phyloP scores from a whole-genome alignment of 2,888 invertebrate genomes.

The Leptopilina myrica region DNA sequence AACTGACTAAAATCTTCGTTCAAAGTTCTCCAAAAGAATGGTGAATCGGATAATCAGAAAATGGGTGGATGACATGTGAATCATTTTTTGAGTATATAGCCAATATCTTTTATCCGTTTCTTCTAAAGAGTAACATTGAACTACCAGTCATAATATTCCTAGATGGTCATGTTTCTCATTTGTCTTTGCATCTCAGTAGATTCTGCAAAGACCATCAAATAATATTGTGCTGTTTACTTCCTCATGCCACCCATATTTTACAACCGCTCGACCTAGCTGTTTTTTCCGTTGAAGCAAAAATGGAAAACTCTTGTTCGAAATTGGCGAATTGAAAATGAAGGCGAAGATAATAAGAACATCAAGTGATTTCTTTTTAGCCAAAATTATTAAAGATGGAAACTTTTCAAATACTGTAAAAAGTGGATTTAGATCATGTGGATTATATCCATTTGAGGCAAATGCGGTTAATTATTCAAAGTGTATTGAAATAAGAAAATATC shows the following conservation, averaged over 20 bases:
- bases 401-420: slow-evolving; percentile 47
- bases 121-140: slow-evolving; percentile 53
- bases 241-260: slow-evolving; percentile 59
- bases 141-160: slow-evolving; percentile 61
- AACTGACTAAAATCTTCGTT: slow-evolving; percentile 50
- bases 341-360: slow-evolving; percentile 53
- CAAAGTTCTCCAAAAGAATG: slow-evolving; percentile 56
- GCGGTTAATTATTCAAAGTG: slow-evolving; percentile 53
- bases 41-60: slow-evolving; percentile 61
- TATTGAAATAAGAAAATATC: slow-evolving; percentile 25
- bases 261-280: slow-evolving; percentile 60
- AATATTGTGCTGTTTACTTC: slow-evolving; percentile 56
- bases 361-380: slow-evolving; percentile 51
- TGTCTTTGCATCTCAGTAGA: slow-evolving; percentile 55
- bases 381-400: slow-evolving; percentile 45
- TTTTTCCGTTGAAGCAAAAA: slow-evolving; percentile 54
- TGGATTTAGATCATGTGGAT: slow-evolving; percentile 49
- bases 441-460: slow-evolving; percentile 51
- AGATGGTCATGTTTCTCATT: slow-evolving; percentile 62
- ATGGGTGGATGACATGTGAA: slow-evolving; percentile 44
- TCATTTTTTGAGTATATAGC: not conserved
- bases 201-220: slow-evolving; percentile 60
- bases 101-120: slow-evolving; percentile 59
- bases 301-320: slow-evolving; percentile 53
- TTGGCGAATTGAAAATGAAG: slow-evolving; percentile 53